Evolutionary conservation across 35 echinoderm and acorn worm species (phyloP), one percentile per base, ranked within the genome.

Genomic region (Stichopus chloronotus): DNA sequence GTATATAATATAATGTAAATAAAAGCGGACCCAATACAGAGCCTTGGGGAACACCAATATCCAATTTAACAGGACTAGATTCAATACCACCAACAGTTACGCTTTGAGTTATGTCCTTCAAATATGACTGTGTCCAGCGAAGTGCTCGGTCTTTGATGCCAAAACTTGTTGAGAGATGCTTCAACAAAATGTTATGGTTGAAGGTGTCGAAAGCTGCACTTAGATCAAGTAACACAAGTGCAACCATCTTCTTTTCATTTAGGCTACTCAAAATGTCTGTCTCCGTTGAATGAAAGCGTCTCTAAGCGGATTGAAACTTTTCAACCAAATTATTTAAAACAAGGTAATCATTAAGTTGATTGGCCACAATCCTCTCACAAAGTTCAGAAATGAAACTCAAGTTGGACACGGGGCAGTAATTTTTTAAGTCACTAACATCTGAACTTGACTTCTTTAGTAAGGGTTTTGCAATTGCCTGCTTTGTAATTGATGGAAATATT

Each of bases 1-100:
- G 89, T 95, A n/a, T n/a, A n/a, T n/a, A n/a, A 59, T 98, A 97
- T 11, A 95, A 24, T 1, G 79, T 91, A 76, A 95, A 95, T 17
- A 78, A 68, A 14, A 90, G 57, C 3, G 94, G 92, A 19, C 94
- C 94, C 43, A 97, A 92, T 20, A 95, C 94, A 24, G 94, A 97
- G 8, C 96, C 96, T 58, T 95, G 91, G 5, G 91, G 88, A 55
- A 97, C 88, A 52, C 91, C 87, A 24, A 74, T 79, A 14, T 87
- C 61, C 4, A 93, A 8, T 43, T 57, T 10, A 63, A 74, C 43
- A 72, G 55, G 57, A n/a, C 80, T 30, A 55, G 96, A 95, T 20
- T 68, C 8, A 88, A 61, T 81, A 57, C 86, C 84, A 65, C 72
- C 84, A 55, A 98, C 56, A 79, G 30, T 19, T 5, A 98, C 76